Base-by-base conservation (phyloP, 2,888 invertebrate genomes). In the Schizaphis graminum region DNA sequence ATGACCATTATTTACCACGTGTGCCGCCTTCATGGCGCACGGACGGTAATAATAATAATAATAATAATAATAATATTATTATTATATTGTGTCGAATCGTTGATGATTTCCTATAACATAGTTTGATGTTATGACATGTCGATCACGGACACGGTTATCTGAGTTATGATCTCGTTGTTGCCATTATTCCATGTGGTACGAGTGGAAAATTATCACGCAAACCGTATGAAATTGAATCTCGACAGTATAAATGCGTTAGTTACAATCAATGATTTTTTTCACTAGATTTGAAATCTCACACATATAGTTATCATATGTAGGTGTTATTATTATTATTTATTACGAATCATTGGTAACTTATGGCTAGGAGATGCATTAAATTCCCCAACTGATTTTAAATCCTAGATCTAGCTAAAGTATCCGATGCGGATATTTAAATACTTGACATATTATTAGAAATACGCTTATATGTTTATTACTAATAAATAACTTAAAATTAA, bases 211-310 rank as follows among this genome's bases (percentile, higher is more conserved):
- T 35, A 44, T 84, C 44, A 24, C n/a, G 35, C 35, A 77, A 77
- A 85, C 91, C 56, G 44, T 85, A 57, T 44, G n/a, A 91, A 91
- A 91, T 91, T 41, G 49, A 49, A 91, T 49, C 16, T 56, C 7
- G n/a, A 53, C 41, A 41, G 56, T 67, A 77, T 85, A 44, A 91
- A 57, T 44, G 85, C n/a, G 56, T 35, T 24, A 26, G 77, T 49
- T 1, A 49, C 56, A 91, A 56, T 91, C 91, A 91, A 28, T 44
- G 56, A 91, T 91, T 91, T 91, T 91, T 91, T 85, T n/a, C 56
- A 85, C 85, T 85, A 56, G 26, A 91, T 91, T 91, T 56, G n/a
- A 91, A 56, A 91, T 85, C 56, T 35, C 26, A 4, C 13, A 13
- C 28, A 4, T 3, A n/a, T 89, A 61, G 41, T 28, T 35, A 77